phyloP scores from a whole-genome alignment of 2,888 invertebrate species.

The Anarsia innoxiella region DNA sequence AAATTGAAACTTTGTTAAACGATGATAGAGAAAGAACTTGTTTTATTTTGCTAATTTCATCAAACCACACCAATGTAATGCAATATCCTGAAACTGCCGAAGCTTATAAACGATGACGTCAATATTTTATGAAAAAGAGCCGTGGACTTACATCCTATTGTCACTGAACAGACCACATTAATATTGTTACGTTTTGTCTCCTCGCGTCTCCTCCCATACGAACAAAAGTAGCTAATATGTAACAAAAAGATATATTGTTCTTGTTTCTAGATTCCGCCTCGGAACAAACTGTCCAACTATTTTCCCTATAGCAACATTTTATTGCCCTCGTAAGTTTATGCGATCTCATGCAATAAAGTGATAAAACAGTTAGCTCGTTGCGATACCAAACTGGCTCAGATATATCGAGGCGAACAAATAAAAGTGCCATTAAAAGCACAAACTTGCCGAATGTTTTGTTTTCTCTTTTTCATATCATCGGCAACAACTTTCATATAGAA shows the following conservation, averaged over 20 bases:
- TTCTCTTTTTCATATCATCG: constrained; percentile 49
- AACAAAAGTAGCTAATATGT: constrained; percentile 8
- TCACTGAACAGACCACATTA: neutral
- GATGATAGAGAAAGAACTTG: no score
- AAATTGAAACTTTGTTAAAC: no score
- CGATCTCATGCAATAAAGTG: constrained; percentile 71
- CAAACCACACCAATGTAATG: neutral
- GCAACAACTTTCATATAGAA: constrained; percentile 27
- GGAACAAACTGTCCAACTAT: constrained; percentile 30
- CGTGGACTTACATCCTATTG: neutral
- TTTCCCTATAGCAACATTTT: constrained; percentile 55
- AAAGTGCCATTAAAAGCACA: constrained; percentile 62
- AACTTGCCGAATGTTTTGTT: constrained; percentile 63
- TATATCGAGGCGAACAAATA: constrained; percentile 67
- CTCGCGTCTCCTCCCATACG: neutral
- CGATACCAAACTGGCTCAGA: constrained; percentile 54
- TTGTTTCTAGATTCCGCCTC: constrained; percentile 22
- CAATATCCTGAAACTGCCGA: neutral
- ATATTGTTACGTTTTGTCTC: neutral
- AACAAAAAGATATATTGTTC: constrained; percentile 19
- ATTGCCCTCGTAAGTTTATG: constrained; percentile 61
- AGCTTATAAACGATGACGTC: neutral
- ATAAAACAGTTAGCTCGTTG: constrained; percentile 70
- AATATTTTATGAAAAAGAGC: neutral
- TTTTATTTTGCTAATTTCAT: neutral